Base-by-base conservation (phyloP, 2,113 vertebrate genomes). In the Rhadina sibilatrix region DNA sequence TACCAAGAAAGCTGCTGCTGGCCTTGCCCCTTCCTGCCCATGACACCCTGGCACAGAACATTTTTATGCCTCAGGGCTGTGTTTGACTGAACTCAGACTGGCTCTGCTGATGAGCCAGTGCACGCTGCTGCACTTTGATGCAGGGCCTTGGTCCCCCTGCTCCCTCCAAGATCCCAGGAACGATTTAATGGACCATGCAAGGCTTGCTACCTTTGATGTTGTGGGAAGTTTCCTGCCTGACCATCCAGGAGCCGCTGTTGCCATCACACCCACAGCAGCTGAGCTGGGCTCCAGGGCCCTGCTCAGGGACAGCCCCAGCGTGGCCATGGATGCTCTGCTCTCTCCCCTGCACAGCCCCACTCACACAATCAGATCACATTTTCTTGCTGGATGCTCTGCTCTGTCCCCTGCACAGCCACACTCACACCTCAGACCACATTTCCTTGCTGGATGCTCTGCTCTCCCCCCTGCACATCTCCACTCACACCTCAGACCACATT, bases 41-140 rank as follows among this genome's bases (percentile, higher is more conserved):
- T 40, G 63, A 9, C n/a, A 49, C 10, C 33, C 17, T 23, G 38
- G 12, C 22, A 25, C 31, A 18, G 70, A 76, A 42, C 5, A 15
- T 19, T 9, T 15, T 12, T 11, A 6, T 2, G 15, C 15, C 15
- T 44, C 49, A 24, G 40, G 17, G 20, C 9, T 76, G 21, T 20
- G 5, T 28, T 76, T 60, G 35, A 27, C 15, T 76, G 53, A 35
- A 44, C 15, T 60, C 61, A 52, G 24, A 9, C 11, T 47, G 49
- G 38, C 28, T 52, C 31, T 83, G 37, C 79, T 40, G 22, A 13
- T 64, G 27, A 88, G 49, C 14, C 52, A 60, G 53, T 4, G 25
- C 57, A 28, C 5, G 0, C 3, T 27, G 33, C 57, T 63, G 65
- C 20, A 9, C 8, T 33, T 44, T 1, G 3, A 5, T 5, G 3